phyloP scores from a whole-genome alignment of 2,888 invertebrate species.

The Tridacna gigas region DNA sequence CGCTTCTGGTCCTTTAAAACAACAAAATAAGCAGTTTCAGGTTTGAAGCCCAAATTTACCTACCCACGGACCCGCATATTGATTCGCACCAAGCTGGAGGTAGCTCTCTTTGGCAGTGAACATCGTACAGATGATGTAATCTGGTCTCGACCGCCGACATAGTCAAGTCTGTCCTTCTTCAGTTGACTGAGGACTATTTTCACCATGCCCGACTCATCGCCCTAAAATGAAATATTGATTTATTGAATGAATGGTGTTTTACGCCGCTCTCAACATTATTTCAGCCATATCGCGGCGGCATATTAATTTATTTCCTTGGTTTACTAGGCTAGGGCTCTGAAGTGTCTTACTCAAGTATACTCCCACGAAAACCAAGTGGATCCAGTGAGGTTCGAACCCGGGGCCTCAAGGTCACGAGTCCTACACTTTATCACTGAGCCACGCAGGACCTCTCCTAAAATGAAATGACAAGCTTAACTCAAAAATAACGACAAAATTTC shows the following conservation, averaged over 20 bases:
- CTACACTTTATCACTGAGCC: not conserved
- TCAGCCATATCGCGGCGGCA: not conserved
- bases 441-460: not conserved
- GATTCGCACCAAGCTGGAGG: not conserved
- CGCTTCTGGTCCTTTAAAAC: no score
- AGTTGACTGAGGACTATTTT: constrained; percentile 2
- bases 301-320: not conserved
- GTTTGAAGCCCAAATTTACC: not conserved
- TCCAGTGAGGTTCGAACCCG: not conserved
- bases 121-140: not conserved
- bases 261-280: not conserved
- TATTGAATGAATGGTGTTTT: constrained; percentile 1
- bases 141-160: constrained; percentile 1
- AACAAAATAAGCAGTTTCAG: no score
- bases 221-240: constrained; percentile 1
- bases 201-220: not conserved
- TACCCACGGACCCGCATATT: not conserved
- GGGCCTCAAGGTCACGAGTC: not conserved
- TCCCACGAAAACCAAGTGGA: not conserved
- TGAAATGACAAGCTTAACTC: no score
- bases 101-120: not conserved
- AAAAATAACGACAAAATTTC: no score
- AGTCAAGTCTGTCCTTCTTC: not conserved
- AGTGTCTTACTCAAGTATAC: not conserved
- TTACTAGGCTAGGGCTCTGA: not conserved